phyloP scores from a whole-genome alignment of 2,888 invertebrate genomes.

The Acleris sparsana region DNA sequence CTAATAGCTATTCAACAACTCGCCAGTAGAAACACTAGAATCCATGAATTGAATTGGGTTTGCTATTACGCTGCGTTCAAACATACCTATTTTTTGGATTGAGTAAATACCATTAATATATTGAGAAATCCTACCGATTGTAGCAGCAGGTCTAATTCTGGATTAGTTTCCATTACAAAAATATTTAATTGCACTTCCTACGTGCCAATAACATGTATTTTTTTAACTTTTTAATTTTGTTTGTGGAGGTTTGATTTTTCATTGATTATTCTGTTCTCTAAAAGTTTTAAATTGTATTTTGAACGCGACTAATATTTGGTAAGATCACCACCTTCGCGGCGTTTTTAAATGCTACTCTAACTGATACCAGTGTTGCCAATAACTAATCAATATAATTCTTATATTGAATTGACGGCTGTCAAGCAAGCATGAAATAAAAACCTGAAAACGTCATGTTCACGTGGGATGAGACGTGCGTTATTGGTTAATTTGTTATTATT shows the following conservation, averaged over 20 bases:
- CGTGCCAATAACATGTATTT: conserved; percentile 12
- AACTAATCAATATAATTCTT: neutral
- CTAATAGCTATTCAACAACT: conserved; percentile 47
- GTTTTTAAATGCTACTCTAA: conserved; percentile 9
- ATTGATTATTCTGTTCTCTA: neutral
- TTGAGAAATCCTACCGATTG: conserved; percentile 2
- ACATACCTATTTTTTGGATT: neutral
- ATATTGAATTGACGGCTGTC: neutral
- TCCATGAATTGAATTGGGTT: conserved; percentile 30
- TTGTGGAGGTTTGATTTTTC: neutral
- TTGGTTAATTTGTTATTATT: neutral
- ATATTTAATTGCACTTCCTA: conserved; percentile 1
- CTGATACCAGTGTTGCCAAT: conserved; percentile 13
- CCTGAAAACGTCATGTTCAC: neutral
- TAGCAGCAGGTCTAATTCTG: neutral
- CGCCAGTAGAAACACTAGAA: conserved; percentile 35
- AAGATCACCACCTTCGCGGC: neutral
- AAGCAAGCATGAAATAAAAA: too few species aligned
- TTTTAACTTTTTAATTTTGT: conserved; percentile 40
- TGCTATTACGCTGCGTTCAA: conserved; percentile 33
- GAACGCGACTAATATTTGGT: neutral
- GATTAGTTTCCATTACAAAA: neutral
- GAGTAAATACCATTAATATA: neutral
- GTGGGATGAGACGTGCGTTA: neutral
- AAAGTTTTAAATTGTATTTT: conserved; percentile 4